Evolutionary conservation across 2,113 vertebrate species (phyloP).

Genomic region (human (Homo sapiens)): GRCh38 chr6:21480001-21480500

Average conservation of each 20-base stretch:
- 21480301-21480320: too few species aligned
- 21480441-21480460: background rate
- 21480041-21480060: background rate
- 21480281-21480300: too few species aligned
- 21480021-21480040: slow-evolving; percentile 18
- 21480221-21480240: too few species aligned
- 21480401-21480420: background rate
- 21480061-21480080: background rate
- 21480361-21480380: background rate
- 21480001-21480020: background rate
- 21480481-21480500: background rate
- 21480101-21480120: too few species aligned
- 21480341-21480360: rapidly evolving
- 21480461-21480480: background rate
- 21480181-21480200: too few species aligned
- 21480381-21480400: background rate
- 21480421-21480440: background rate
- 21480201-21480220: rapidly evolving
- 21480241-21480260: too few species aligned
- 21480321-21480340: too few species aligned
- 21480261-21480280: too few species aligned
- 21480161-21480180: too few species aligned
- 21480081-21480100: background rate
- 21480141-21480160: too few species aligned
- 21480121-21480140: rapidly evolving